Conservation (phyloP, 1,140 invertebrate genomes). For the Leptinotarsa lineolata region DNA sequence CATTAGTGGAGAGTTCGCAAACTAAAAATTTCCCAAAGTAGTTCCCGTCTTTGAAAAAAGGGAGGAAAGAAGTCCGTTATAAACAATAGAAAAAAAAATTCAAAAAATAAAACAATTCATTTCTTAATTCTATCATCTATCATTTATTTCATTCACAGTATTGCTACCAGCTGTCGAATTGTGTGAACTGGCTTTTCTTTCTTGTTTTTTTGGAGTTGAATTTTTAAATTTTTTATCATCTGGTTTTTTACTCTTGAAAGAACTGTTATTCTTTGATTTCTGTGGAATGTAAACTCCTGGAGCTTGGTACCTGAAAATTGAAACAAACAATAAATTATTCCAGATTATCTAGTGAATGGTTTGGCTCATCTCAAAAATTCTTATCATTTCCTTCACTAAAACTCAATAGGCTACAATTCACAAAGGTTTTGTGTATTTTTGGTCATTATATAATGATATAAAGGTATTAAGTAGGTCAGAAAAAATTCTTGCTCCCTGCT, state of each 20-base stretch:
- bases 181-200: not conserved
- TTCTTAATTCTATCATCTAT: not conserved
- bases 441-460: no score
- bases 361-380: no score
- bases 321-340: not conserved
- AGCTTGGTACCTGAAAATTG: slow-evolving; percentile 44
- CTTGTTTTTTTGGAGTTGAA: not conserved
- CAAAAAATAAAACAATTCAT: not conserved
- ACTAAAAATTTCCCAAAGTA: no score
- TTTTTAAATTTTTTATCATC: not conserved
- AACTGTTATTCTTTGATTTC: slow-evolving; percentile 12
- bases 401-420: no score
- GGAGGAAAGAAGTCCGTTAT: no score
- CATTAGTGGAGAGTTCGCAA: no score
- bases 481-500: no score
- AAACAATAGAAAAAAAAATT: not conserved
- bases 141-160: not conserved
- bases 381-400: no score
- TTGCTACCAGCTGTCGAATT: not conserved
- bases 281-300: slow-evolving; percentile 36
- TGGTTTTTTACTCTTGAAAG: not conserved
- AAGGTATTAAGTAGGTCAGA: no score
- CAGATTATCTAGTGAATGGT: no score
- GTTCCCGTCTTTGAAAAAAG: no score
- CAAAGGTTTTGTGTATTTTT: no score